Evolutionary conservation across 2,888 invertebrate species (phyloP).

Genomic region (Pterostichus niger): DNA sequence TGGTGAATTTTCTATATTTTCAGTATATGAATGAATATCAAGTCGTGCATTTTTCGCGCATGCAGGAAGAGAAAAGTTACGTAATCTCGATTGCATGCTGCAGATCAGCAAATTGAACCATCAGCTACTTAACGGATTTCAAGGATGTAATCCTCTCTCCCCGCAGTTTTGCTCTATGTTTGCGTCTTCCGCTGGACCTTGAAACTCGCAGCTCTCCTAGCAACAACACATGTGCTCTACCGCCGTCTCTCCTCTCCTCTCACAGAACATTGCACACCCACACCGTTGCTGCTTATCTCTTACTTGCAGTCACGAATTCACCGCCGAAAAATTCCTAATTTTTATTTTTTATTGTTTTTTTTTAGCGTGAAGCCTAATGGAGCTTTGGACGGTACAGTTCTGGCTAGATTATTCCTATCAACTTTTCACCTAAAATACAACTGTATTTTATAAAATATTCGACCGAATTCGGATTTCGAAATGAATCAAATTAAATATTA

Average conservation of each 20-base stretch:
- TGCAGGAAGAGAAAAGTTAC: conserved; percentile 19
- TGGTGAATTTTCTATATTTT: no score
- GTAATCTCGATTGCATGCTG: conserved; percentile 22
- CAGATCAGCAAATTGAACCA: conserved; percentile 50
- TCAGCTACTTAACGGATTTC: conserved; percentile 59
- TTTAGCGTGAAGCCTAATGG: neutral
- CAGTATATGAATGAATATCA: no score
- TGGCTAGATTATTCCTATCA: neutral
- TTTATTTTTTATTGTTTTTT: neutral
- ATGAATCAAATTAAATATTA: no score
- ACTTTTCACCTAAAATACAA: no score
- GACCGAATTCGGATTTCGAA: no score
- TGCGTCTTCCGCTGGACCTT: conserved; percentile 50
- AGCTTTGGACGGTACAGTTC: neutral
- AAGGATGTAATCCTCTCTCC: conserved; percentile 39
- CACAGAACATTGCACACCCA: conserved; percentile 15
- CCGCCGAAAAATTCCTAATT: conserved; percentile 4
- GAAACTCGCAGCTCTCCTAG: conserved; percentile 37
- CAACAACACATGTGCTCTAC: conserved; percentile 29
- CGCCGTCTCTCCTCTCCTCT: neutral
- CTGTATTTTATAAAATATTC: no score
- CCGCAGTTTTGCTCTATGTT: neutral
- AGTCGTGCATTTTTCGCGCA: no score
- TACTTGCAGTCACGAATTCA: conserved; percentile 29
- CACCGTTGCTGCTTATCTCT: conserved; percentile 23